These are phyloP conservation scores for Chaetorhynchus papuensis DNA, from an alignment of 2,113 vertebrate species.

Conservation along the genomic window DNA sequence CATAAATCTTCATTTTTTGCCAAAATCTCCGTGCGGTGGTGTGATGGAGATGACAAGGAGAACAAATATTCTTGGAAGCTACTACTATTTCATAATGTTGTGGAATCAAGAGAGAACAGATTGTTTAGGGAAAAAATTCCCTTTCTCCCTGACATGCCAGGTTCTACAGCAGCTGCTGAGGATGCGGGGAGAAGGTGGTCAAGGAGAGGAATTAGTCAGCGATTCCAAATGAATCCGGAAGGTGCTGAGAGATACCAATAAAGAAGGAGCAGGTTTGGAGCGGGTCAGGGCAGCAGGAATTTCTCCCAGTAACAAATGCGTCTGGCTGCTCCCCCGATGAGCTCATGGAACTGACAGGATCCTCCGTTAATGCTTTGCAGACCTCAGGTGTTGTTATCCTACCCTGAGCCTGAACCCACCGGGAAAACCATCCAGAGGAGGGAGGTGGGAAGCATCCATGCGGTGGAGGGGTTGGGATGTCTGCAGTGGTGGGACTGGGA, in stretches of 20 bases:
- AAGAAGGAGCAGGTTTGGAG: constrained; percentile 25
- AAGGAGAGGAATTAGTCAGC: constrained; percentile 6
- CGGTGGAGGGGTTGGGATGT: background rate
- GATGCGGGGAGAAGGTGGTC: background rate
- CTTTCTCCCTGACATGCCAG: constrained; percentile 1
- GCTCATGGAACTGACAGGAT: constrained; percentile 72
- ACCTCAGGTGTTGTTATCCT: constrained; percentile 66
- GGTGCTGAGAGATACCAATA: constrained; percentile 66
- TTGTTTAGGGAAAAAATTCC: background rate
- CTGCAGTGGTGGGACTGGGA: accelerated
- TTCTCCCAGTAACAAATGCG: constrained; percentile 40
- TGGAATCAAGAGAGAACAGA: background rate
- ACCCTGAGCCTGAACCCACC: constrained; percentile 64
- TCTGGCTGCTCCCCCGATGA: constrained; percentile 71
- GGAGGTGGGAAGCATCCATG: constrained; percentile 10
- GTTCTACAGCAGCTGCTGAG: background rate
- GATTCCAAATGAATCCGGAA: constrained; percentile 3
- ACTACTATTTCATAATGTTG: background rate
- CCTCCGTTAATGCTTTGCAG: constrained; percentile 72
- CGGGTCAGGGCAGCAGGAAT: constrained; percentile 15
- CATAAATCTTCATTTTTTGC: background rate
- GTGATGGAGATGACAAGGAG: background rate
- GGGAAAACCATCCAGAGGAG: constrained; percentile 52
- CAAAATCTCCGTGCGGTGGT: background rate
- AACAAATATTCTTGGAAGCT: background rate